A percentile compares a stretch with the other conserved stretches of the same genome.
Conservation (phyloP, 2,797 vertebrate species). For the Acropternis orthonyx region DNA sequence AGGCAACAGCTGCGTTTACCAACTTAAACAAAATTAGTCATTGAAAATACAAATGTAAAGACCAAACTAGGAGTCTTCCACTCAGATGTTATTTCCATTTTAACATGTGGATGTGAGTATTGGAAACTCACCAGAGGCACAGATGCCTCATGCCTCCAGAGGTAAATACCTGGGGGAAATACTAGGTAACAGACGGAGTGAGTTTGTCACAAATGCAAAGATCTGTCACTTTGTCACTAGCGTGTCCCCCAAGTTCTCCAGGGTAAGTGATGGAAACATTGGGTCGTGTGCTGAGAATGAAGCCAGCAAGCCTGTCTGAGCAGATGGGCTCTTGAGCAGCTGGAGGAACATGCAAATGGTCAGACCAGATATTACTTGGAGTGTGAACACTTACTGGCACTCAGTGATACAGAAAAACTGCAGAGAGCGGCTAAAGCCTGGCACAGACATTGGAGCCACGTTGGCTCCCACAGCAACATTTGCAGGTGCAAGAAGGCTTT, state of each 20-base stretch:
- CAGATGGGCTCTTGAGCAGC: constrained; percentile 53
- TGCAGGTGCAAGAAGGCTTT: not conserved
- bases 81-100: constrained; percentile 64
- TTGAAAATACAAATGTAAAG: constrained; percentile 67
- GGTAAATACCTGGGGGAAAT: constrained; percentile 46
- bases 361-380: constrained; percentile 27
- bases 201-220: constrained; percentile 26
- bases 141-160: constrained; percentile 18
- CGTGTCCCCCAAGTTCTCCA: not conserved
- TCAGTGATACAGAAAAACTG: not conserved
- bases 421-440: not conserved
- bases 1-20: constrained; percentile 70
- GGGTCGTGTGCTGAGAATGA: not conserved
- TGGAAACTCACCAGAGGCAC: constrained; percentile 56
- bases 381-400: constrained; percentile 9
- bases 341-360: constrained; percentile 40
- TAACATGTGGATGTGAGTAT: constrained; percentile 61
- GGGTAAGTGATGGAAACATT: not conserved
- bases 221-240: not conserved
- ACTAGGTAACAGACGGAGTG: not conserved
- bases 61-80: constrained; percentile 54
- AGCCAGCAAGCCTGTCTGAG: constrained; percentile 9
- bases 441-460: not conserved
- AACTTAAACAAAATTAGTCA: constrained; percentile 70
- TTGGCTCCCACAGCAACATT: not conserved